Base-by-base conservation (phyloP, 2,113 vertebrate species). In the Salvelinus alpinus region DNA sequence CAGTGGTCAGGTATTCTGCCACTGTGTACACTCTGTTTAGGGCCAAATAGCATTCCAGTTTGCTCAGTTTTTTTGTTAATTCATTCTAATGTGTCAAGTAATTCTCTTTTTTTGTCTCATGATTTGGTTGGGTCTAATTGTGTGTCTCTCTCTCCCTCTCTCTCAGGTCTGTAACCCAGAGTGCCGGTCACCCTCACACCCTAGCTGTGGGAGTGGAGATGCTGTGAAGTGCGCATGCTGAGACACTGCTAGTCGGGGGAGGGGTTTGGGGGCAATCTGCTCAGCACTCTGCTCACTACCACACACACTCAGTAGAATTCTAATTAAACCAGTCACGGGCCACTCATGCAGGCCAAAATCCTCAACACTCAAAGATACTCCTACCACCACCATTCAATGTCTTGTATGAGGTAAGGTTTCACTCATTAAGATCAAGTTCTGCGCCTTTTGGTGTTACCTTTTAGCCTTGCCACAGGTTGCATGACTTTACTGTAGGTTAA, bases 181-280 rank as follows among this genome's bases (percentile, higher is more conserved):
- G 64, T 80, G 77, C 80, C 87, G 84, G 88, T 88, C 86, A 83
- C 75, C 77, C 73, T 82, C 82, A 84, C 85, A 86, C 88, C 64
- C 83, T 75, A 77, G 48, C 84, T 85, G 51, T 77, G 77, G 91
- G 88, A 44, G 8, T 2, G 38, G 38, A 82, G 91, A 88, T 88
- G 89, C 81, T 77, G 68, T 84, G 83, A 85, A 84, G 76, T 83
- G 83, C 85, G 82, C 62, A 77, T 71, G 76, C 74, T 3, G 44
- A 80, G 84, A 81, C 81, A 78, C 74, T 77, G 74, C 14, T 66
- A 78, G 48, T 31, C 54, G 77, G 76, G 62, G 81, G 80, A 82
- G 75, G 57, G 81, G 80, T 82, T 38, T 38, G 34, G 7, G 34
- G 7, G 34, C 72, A 77, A 69, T 65, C 57, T 51, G 14, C 48